Percentiles rank a stretch among this genome's conserved stretches.
Evolutionary conservation across 2,113 vertebrate species (phyloP).

Genomic region (Oncorhynchus kisutch): DNA sequence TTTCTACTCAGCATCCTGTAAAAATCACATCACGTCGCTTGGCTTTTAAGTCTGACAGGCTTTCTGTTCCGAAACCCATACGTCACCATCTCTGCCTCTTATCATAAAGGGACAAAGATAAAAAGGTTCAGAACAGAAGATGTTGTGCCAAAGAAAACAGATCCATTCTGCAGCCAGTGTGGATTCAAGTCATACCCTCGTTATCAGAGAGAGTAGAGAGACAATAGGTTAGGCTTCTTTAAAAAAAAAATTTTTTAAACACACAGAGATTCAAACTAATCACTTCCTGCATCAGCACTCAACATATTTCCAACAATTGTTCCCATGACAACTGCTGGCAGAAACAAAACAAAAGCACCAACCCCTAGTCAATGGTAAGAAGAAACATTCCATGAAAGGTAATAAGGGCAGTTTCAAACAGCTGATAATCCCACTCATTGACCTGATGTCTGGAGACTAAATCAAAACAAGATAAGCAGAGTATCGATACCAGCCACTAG

Average conservation of each 20-base stretch:
- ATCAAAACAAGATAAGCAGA: background rate
- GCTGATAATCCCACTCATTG: slow-evolving; percentile 37
- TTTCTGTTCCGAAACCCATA: slow-evolving; percentile 5
- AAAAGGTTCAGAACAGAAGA: slow-evolving; percentile 6
- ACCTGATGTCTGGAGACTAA: slow-evolving; percentile 27
- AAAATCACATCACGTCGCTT: slow-evolving; percentile 14
- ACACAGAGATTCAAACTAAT: slow-evolving; percentile 13
- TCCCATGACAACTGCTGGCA: background rate
- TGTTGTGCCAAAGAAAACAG: slow-evolving; percentile 9
- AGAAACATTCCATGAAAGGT: background rate
- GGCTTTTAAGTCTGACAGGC: slow-evolving; percentile 10
- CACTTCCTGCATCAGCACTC: background rate
- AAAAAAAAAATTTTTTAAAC: background rate
- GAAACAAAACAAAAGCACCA: background rate
- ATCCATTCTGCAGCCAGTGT: slow-evolving; percentile 17
- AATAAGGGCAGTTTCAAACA: slow-evolving; percentile 23
- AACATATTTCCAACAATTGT: background rate
- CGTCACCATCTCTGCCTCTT: slow-evolving; percentile 15
- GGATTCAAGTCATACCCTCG: slow-evolving; percentile 12
- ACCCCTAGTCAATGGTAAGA: background rate
- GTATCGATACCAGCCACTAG: slow-evolving; percentile 63
- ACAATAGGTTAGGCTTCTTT: slow-evolving; percentile 27
- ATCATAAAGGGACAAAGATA: slow-evolving; percentile 18
- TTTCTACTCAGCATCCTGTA: slow-evolving; percentile 44
- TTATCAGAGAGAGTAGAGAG: background rate